phyloP scores from a whole-genome alignment of 2,797 vertebrate genomes.

The Arnoldichthys spilopterus region DNA sequence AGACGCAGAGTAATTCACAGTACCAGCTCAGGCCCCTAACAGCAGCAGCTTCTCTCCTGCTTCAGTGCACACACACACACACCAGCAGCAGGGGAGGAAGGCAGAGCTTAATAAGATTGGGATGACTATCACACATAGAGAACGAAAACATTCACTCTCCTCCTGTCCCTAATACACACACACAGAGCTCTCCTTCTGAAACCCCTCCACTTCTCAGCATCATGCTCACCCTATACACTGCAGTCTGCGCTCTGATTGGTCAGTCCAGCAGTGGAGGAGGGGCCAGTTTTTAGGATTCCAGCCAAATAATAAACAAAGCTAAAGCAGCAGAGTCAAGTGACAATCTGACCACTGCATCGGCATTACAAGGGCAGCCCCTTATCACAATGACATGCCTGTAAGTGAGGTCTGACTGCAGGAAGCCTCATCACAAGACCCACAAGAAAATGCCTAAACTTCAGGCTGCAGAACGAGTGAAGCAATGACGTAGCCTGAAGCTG shows the following conservation, averaged over 20 bases:
- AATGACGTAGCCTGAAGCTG: constrained; percentile 36
- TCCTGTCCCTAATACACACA: constrained; percentile 26
- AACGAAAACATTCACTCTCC: constrained; percentile 62
- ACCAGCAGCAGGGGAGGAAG: constrained; percentile 54
- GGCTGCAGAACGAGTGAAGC: constrained; percentile 42
- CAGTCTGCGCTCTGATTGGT: constrained; percentile 69
- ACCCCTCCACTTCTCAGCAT: constrained; percentile 67
- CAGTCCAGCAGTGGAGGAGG: constrained; percentile 24
- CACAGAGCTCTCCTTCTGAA: constrained; percentile 39
- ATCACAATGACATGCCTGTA: constrained; percentile 29
- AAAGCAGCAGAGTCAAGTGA: constrained; percentile 37
- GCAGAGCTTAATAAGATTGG: constrained; percentile 78
- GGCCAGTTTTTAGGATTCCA: not conserved
- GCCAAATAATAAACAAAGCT: constrained; percentile 13
- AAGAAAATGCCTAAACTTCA: constrained; percentile 36
- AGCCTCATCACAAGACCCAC: constrained; percentile 39
- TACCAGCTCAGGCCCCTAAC: constrained; percentile 35
- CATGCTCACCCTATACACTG: constrained; percentile 64
- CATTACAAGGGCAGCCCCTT: constrained; percentile 26
- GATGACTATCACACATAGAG: constrained; percentile 79
- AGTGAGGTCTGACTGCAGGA: constrained; percentile 47
- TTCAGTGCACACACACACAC: constrained; percentile 24
- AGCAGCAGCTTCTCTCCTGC: constrained; percentile 49
- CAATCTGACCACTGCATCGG: constrained; percentile 46
- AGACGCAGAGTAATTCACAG: constrained; percentile 42